Base-by-base conservation (phyloP, 2,888 invertebrate genomes). In the Blomia tropicalis region DNA sequence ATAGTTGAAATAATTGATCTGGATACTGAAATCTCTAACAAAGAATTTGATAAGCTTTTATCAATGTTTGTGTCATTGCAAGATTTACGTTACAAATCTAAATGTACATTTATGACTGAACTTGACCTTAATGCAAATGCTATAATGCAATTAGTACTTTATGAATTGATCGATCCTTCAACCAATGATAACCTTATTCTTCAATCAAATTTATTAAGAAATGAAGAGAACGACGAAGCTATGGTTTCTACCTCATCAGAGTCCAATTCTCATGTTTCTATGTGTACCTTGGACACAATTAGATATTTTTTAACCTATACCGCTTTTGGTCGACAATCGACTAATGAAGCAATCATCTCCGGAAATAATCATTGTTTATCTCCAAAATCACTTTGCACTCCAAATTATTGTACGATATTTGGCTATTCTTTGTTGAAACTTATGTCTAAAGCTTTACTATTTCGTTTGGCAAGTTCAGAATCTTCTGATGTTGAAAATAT, bases 361-460 rank as follows among this genome's bases (percentile, higher is more conserved):
- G 7, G 7, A 17, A 36, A 17, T 36, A 11, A 36, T 36, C 17
- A 36, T 36, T 7, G 36, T 36, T 36, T 17, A 17, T 7, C 36
- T 11, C 36, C 36, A 36, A 36, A 36, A n/a, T 11, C 56, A 31
- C 29, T 56, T 2, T 23, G 22, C 29, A n/a, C 29, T 19, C 56
- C 56, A n/a, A 56, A 56, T 25, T 56, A 31, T 25, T 56, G 27
- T 11, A 56, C 56, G 14, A 36, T 30, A 19, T 56, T 27, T 56
- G 56, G 29, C 25, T 56, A 36, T 31, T 14, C 29, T 2, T 25
- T 56, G 30, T 14, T 56, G 56, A 11, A 56, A 25, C n/a, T 56
- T n/a, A 27, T 56, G 29, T 32, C 25, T 4, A 31, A 36, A 14
- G 56, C 56, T 19, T 27, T 47, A 27, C 25, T 56, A 30, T 56